A percentile compares a stretch with the other conserved stretches of the same genome.
Evolutionary conservation across 2,888 invertebrate species (phyloP).

Genomic region (Tupiocoris notatus): DNA sequence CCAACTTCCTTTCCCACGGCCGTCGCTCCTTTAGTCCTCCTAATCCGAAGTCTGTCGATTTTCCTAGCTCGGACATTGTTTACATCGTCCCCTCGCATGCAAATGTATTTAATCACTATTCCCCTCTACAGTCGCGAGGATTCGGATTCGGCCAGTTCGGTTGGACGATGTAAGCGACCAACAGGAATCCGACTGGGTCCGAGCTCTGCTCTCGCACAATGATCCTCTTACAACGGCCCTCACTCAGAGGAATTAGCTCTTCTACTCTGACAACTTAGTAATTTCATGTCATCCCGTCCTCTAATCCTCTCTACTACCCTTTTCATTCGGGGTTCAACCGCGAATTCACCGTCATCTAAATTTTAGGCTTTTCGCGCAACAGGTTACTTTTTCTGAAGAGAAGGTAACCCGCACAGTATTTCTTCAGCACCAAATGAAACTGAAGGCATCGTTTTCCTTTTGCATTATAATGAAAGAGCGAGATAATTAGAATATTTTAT

Average conservation of each 20-base stretch:
- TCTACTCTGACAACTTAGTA: constrained; percentile 36
- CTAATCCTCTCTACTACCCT: neutral
- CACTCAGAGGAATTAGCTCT: constrained; percentile 30
- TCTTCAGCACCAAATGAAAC: no score
- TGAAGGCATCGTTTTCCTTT: no score
- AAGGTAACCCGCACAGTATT: no score
- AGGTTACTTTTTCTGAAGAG: no score
- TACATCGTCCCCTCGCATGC: constrained; percentile 38
- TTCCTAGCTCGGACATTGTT: constrained; percentile 34
- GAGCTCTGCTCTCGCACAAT: neutral
- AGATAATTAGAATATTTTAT: no score
- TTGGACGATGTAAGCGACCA: neutral
- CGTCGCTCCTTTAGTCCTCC: neutral
- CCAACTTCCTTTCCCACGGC: neutral
- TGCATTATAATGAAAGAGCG: no score
- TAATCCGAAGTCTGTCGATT: constrained; percentile 35
- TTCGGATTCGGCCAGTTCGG: constrained; percentile 3
- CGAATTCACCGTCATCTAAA: neutral
- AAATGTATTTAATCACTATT: constrained; percentile 39
- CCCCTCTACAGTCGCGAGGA: neutral
- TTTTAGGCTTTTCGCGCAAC: no score
- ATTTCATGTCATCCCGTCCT: constrained; percentile 27
- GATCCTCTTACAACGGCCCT: constrained; percentile 40
- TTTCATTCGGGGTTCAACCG: neutral
- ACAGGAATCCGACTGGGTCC: neutral